Base-by-base conservation (phyloP, 2,888 invertebrate genomes). In the Stenichneumon culpator region DNA sequence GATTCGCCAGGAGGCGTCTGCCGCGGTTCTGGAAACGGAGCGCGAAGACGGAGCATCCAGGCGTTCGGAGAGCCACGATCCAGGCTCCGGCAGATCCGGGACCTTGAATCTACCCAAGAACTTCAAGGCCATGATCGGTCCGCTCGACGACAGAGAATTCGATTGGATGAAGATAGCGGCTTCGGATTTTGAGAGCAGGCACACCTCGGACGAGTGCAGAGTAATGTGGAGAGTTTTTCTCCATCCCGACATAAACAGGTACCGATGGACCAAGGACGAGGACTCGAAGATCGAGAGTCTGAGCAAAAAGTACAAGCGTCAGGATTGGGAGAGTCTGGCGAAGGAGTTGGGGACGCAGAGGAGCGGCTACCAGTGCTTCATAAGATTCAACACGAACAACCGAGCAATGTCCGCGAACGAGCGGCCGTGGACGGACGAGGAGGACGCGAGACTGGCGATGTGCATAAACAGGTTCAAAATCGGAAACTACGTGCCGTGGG, bases 401-500 rank as follows among this genome's bases (percentile, higher is more conserved):
- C 85, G 86, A 22, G 83, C 86, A 22, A 78, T 78, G 50, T 75
- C 57, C 7, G 52, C 82, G 72, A 86, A 87, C 44, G 85, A 86
- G 88, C 93, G 91, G 47, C 5, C 90, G 86, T 98, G 98, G 97
- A 95, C 95, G 0, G 91, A 93, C 14, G 95, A 95, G 67, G 98
- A 98, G 92, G 97, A 97, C 89, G 94, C 95, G 72, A 95, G 95
- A 69, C 94, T 98, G 2, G 91, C 95, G 50, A 94, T 95, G 78
- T 93, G 97, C 1, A 95, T 98, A 0, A 95, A 96, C n/a, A 94
- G 94, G 84, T 95, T 96, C 86, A 95, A 94, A 86, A 94, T 96
- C 79, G 97, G 96, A 22, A 94, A 95, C 82, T 95, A 95, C 67
- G 96, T 97, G 86, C 96, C 97, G 0, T 98, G 98, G 98, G 95